Percentiles rank a stretch among this genome's conserved stretches.
Evolutionary conservation across 2,888 invertebrate genomes (phyloP).

Genomic region (Watsonalla cultraria): DNA sequence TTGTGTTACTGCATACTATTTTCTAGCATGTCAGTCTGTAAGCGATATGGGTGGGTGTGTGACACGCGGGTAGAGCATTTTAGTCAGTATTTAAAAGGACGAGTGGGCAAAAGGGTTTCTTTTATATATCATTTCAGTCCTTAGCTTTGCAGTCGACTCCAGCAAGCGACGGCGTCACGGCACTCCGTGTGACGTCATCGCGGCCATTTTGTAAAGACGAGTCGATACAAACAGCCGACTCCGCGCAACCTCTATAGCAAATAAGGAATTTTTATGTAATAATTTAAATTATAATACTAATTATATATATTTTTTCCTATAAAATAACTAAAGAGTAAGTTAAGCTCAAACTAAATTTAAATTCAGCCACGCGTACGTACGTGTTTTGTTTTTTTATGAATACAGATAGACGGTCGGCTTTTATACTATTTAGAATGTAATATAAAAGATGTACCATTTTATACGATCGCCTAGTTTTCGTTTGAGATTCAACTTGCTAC

Average conservation of each 20-base stretch:
- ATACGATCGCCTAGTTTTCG: slow-evolving; percentile 55
- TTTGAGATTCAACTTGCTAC: slow-evolving; percentile 50
- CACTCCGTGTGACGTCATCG: slow-evolving; percentile 9
- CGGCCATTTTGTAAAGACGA: slow-evolving; percentile 37
- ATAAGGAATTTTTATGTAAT: slow-evolving; percentile 68
- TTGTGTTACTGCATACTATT: background rate
- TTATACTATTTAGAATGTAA: slow-evolving; percentile 71
- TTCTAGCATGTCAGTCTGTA: too few relatives aligned
- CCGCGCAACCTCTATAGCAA: slow-evolving; percentile 36
- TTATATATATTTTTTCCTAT: slow-evolving; percentile 65
- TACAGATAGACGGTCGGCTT: slow-evolving; percentile 59
- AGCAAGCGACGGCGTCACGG: slow-evolving; percentile 20
- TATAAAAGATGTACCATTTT: slow-evolving; percentile 57
- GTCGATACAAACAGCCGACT: slow-evolving; percentile 17
- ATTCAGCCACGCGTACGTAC: slow-evolving; percentile 38
- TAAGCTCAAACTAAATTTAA: slow-evolving; percentile 73
- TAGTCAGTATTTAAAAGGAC: slow-evolving; percentile 30
- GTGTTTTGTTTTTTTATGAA: slow-evolving; percentile 41
- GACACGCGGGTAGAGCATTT: background rate
- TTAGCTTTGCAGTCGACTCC: slow-evolving; percentile 48
- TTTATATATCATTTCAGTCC: slow-evolving; percentile 51
- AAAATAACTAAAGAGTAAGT: slow-evolving; percentile 73
- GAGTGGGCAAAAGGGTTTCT: slow-evolving; percentile 37
- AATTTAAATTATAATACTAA: slow-evolving; percentile 77
- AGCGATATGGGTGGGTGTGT: background rate